Evolutionary conservation across 2,797 vertebrate genomes (phyloP).

Genomic region (Falco berigora): DNA sequence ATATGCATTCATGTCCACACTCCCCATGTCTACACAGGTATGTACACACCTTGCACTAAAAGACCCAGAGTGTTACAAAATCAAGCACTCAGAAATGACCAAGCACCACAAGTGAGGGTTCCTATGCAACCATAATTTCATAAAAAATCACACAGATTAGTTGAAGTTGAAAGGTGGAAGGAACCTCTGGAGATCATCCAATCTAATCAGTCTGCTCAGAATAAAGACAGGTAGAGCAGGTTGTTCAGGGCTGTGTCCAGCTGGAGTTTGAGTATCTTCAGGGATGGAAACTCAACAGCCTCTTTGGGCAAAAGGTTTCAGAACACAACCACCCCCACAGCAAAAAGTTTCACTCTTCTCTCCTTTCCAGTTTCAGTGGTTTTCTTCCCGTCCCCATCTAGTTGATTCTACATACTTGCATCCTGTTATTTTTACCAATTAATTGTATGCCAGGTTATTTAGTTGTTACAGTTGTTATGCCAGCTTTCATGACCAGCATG

Average conservation of each 20-base stretch:
- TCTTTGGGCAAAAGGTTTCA: background rate
- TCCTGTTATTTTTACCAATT: background rate
- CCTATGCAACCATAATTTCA: background rate
- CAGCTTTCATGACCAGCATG: background rate
- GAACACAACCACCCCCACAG: background rate
- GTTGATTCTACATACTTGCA: background rate
- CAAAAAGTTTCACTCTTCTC: background rate
- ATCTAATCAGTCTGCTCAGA: background rate
- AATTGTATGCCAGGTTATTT: background rate
- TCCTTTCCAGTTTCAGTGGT: background rate
- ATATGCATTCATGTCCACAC: background rate
- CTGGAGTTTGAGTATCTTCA: background rate
- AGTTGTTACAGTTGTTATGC: background rate
- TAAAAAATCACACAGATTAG: background rate
- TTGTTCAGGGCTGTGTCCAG: accelerated
- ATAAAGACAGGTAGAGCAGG: background rate
- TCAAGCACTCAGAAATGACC: background rate
- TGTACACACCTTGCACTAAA: background rate
- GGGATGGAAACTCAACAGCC: background rate
- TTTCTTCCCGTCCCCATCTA: background rate
- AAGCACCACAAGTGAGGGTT: background rate
- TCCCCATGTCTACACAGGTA: background rate
- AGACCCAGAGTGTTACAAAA: background rate
- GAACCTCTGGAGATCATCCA: background rate
- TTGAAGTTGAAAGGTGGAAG: background rate